These are phyloP conservation scores for Lacanobia wlatinum DNA, from an alignment of 2,888 invertebrate genomes.

Conservation along the genomic window DNA sequence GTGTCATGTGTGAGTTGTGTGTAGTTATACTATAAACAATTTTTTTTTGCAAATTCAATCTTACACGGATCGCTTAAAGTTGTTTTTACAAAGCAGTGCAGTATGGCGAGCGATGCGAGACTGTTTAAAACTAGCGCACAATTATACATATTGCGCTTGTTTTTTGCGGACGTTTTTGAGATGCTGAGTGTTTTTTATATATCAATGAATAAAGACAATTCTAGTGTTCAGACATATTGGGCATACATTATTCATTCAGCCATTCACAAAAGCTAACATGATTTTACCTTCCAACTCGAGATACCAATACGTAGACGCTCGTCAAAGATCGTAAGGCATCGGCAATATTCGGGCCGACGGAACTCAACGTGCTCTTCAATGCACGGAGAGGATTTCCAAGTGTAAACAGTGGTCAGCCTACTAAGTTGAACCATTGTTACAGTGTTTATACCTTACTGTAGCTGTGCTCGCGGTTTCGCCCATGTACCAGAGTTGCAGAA, in stretches of 20 bases:
- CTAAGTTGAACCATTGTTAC: not conserved
- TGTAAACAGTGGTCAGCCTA: not conserved
- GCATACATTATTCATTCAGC: not conserved
- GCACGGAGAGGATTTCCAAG: conserved; percentile 10
- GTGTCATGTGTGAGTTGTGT: too few relatives aligned
- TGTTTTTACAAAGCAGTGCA: too few relatives aligned
- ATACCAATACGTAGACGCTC: conserved; percentile 4
- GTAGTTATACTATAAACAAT: too few relatives aligned
- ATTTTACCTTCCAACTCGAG: not conserved
- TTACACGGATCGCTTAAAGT: too few relatives aligned
- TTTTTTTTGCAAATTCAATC: too few relatives aligned
- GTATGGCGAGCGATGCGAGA: too few relatives aligned
- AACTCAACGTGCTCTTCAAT: not conserved
- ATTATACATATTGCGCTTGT: too few relatives aligned
- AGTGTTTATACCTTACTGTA: not conserved
- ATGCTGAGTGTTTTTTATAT: too few relatives aligned
- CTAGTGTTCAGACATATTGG: not conserved
- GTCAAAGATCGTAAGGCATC: conserved; percentile 21
- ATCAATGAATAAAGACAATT: not conserved
- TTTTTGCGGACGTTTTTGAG: too few relatives aligned
- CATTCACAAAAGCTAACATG: not conserved
- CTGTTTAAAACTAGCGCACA: too few relatives aligned
- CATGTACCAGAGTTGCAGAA: too few relatives aligned
- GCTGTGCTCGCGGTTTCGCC: not conserved
- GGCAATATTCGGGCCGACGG: conserved; percentile 26